These are phyloP conservation scores for Tapirus terrestris DNA, from an alignment of 2,113 vertebrate species.

Conservation along the genomic window DNA sequence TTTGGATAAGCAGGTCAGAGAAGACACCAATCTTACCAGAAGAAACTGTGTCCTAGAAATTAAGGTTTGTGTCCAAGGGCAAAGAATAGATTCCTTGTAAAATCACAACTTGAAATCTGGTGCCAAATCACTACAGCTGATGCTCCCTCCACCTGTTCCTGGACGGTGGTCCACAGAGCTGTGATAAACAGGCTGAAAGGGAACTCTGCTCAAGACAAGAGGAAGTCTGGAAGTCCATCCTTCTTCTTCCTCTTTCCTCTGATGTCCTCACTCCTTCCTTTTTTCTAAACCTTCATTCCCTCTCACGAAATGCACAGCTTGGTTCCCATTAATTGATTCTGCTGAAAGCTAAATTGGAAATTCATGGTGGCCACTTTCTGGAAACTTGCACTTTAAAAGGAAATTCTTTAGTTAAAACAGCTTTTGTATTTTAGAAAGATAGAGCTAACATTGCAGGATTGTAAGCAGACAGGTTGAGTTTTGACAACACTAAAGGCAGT, in stretches of 20 bases:
- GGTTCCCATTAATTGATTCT: neutral
- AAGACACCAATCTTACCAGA: neutral
- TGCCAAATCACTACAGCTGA: neutral
- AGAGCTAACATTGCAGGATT: neutral
- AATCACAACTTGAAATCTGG: neutral
- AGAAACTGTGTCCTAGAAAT: neutral
- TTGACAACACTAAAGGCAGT: neutral
- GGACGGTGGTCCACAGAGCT: no score
- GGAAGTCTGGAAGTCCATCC: accelerated
- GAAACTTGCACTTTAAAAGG: neutral
- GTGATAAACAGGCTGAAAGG: accelerated
- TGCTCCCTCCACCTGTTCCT: neutral
- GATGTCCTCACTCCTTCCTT: no score
- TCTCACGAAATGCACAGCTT: neutral
- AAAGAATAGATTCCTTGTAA: neutral
- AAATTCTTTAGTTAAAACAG: neutral
- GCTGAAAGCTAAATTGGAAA: neutral
- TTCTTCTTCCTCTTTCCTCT: neutral
- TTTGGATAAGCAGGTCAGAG: neutral
- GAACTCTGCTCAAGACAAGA: accelerated
- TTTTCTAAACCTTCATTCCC: neutral
- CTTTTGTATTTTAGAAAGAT: neutral
- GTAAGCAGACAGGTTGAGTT: neutral
- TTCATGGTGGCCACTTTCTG: neutral
- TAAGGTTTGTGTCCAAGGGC: neutral